phyloP scores from a whole-genome alignment of 2,113 vertebrate genomes.

The Geococcyx californianus region DNA sequence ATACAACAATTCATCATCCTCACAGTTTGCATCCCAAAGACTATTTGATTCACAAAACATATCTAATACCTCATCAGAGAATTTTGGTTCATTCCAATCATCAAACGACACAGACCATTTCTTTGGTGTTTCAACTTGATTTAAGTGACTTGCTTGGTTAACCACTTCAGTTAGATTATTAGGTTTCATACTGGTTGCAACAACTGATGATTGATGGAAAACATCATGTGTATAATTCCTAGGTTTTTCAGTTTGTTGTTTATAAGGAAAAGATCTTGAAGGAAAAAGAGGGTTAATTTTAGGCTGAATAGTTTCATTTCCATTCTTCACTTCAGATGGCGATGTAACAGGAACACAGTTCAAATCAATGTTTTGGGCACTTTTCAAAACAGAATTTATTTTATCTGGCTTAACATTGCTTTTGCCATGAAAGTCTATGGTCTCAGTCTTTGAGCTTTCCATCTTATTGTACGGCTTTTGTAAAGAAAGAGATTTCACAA shows the following conservation, averaged over 20 bases:
- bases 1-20: constrained; percentile 87
- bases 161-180: not conserved
- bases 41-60: constrained; percentile 73
- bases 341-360: not conserved
- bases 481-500: not conserved
- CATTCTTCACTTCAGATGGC: not conserved
- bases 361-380: constrained; percentile 10
- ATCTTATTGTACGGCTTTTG: not conserved
- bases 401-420: constrained; percentile 44
- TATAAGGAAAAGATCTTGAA: constrained; percentile 25
- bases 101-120: constrained; percentile 21
- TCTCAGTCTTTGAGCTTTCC: constrained; percentile 32
- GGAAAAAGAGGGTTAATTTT: not conserved
- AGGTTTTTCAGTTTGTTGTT: not conserved
- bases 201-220: not conserved
- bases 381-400: constrained; percentile 6
- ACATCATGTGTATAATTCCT: not conserved
- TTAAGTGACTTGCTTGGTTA: constrained; percentile 2
- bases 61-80: constrained; percentile 72
- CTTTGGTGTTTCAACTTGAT: constrained; percentile 33
- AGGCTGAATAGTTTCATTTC: not conserved
- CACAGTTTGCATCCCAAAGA: constrained; percentile 79
- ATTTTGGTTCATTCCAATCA: constrained; percentile 74
- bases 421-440: constrained; percentile 43
- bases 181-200: not conserved